Percentiles rank a stretch among this genome's conserved stretches.
Evolutionary conservation across 2,888 invertebrate species (phyloP).

Genomic region (Lamellibrachia satsuma): DNA sequence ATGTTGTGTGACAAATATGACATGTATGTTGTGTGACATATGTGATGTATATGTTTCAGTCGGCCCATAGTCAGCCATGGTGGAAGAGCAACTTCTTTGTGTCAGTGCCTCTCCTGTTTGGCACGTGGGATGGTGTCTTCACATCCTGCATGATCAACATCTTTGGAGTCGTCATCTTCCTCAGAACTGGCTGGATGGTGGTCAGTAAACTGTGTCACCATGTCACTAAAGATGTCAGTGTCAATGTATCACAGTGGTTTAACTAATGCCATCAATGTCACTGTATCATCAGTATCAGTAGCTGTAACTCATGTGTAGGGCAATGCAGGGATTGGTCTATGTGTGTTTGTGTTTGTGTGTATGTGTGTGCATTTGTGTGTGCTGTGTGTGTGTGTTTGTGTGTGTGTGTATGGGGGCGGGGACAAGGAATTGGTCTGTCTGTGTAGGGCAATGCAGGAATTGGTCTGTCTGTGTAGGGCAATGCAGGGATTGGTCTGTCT

Average conservation of each 20-base stretch:
- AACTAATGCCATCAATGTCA: neutral
- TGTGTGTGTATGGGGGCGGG: constrained; percentile 64
- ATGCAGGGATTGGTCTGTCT: constrained; percentile 68
- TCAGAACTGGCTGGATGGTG: constrained; percentile 97
- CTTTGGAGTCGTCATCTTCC: constrained; percentile 95
- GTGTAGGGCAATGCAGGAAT: constrained; percentile 54
- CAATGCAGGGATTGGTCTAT: constrained; percentile 68
- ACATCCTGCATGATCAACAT: constrained; percentile 97
- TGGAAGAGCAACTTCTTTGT: constrained; percentile 97
- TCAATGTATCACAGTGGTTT: neutral
- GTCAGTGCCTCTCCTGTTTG: constrained; percentile 93
- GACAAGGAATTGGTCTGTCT: constrained; percentile 67
- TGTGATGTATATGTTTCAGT: constrained; percentile 61
- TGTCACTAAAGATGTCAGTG: neutral
- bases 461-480: constrained; percentile 67
- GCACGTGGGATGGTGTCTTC: constrained; percentile 98
- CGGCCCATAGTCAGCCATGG: constrained; percentile 79
- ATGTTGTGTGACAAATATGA: neutral
- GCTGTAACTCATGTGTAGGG: constrained; percentile 58
- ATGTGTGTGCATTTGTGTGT: neutral
- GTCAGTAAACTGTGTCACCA: constrained; percentile 67
- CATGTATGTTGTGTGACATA: neutral
- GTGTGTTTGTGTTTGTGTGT: constrained; percentile 47
- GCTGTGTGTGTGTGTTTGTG: constrained; percentile 59
- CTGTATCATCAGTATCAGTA: neutral